Base-by-base conservation (phyloP, 2,888 invertebrate species). In the Yponomeuta evonymella region DNA sequence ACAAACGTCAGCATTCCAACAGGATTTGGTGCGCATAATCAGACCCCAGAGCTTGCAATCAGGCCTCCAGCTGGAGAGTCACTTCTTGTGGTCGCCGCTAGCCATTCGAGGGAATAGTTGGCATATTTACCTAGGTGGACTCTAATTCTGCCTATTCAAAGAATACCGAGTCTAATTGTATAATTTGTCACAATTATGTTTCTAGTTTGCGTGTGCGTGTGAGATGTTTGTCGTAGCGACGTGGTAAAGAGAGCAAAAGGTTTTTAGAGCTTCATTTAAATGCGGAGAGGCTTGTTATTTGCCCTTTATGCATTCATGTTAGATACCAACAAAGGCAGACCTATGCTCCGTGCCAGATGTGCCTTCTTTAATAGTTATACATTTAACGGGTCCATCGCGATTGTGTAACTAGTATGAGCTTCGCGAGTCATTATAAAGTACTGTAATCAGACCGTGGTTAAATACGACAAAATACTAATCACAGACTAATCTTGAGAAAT, bases 221-320 rank as follows among this genome's bases (percentile, higher is more conserved):
- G 12, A 30, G 30, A 65, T 65, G 65, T 65, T 65, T 65, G 29
- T 29, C 65, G 12, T 10, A 65, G 30, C 65, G 3, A n/a, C 79
- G 75, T 8, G 15, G 51, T 15, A 58, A 58, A 58, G 51, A 15
- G 51, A 58, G 51, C 51, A 58, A 58, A 15, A 58, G 51, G 51
- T 58, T 58, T 58, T 58, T 58, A 58, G 51, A 58, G 51, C 51
- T 58, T 58, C 51, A 58, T 58, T 58, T 58, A 58, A 58, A 12
- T 58, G 51, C 51, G 51, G 2, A 58, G 51, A 15, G 51, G 15
- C 15, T 58, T 15, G 51, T 58, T 58, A 15, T 58, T 58, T 58
- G 51, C 51, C 51, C 12, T 15, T 58, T 58, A 58, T 58, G 51
- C 51, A 58, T 58, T 12, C 15, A 58, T 58, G 51, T 58, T 58